Conservation (phyloP, 2,888 invertebrate genomes). For the Leptopilina drosophilae region DNA sequence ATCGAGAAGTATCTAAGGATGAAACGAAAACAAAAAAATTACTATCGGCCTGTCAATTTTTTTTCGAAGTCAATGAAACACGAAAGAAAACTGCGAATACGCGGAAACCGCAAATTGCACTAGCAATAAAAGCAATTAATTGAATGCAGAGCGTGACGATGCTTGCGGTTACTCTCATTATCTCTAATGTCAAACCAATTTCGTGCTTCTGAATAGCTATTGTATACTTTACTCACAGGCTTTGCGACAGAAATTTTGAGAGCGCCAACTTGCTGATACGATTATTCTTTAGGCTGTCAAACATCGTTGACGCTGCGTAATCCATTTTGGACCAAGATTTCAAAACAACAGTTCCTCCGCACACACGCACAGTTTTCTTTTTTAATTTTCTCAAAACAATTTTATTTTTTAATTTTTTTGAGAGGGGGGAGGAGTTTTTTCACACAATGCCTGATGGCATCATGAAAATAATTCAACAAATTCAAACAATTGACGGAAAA, state of each 20-base stretch:
- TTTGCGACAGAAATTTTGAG: slow-evolving; percentile 87
- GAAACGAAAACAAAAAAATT: background rate
- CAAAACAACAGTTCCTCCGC: background rate
- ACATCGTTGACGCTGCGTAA: slow-evolving; percentile 82
- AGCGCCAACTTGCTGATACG: slow-evolving; percentile 86
- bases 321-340: slow-evolving; percentile 79
- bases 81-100: background rate
- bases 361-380: background rate
- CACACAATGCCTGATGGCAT: slow-evolving; percentile 1
- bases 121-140: slow-evolving; percentile 54
- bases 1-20: no score
- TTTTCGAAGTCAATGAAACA: background rate
- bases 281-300: slow-evolving; percentile 87
- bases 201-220: slow-evolving; percentile 34
- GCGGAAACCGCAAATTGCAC: slow-evolving; percentile 44
- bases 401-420: no score
- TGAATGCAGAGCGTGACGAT: slow-evolving; percentile 40
- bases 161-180: slow-evolving; percentile 39
- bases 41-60: background rate
- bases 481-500: background rate
- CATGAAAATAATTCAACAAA: background rate
- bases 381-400: background rate
- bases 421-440: background rate
- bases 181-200: slow-evolving; percentile 39
- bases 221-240: slow-evolving; percentile 83